Percentiles rank a stretch among this genome's conserved stretches.
These are phyloP conservation scores for Papilio gigon DNA, from an alignment of 2,888 invertebrate species.

Conservation along the genomic window DNA sequence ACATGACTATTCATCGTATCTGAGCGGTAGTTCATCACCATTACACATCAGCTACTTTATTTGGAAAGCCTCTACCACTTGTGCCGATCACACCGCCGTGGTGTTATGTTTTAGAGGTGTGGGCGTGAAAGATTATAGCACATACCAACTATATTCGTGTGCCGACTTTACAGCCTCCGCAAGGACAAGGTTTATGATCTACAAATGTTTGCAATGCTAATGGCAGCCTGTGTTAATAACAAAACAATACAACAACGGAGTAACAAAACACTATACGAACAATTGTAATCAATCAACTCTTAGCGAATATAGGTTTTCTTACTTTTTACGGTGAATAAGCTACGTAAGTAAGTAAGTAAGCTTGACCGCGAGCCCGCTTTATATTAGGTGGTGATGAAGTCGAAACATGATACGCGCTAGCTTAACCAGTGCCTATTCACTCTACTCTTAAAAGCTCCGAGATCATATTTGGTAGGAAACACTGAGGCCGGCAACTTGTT, in stretches of 20 bases:
- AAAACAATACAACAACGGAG: neutral
- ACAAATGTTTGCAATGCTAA: neutral
- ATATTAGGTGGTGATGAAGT: no score
- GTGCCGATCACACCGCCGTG: neutral
- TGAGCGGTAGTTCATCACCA: neutral
- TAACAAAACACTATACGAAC: neutral
- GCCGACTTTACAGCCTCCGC: conserved; percentile 7
- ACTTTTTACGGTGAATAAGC: no score
- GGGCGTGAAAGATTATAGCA: neutral
- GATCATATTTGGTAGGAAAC: no score
- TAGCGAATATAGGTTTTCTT: neutral
- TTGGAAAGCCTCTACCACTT: neutral
- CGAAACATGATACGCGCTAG: no score
- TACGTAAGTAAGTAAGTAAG: no score
- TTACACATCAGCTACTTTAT: neutral
- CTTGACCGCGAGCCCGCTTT: no score
- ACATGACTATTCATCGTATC: neutral
- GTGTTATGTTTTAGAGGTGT: neutral
- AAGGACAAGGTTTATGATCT: neutral
- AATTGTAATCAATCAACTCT: neutral
- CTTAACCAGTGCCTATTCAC: no score
- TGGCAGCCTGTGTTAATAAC: neutral
- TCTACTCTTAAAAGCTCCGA: no score
- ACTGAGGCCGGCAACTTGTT: no score
- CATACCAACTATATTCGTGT: conserved; percentile 1